Evolutionary conservation across 1,140 invertebrate species (phyloP).

Genomic region (Sinella curviseta): DNA sequence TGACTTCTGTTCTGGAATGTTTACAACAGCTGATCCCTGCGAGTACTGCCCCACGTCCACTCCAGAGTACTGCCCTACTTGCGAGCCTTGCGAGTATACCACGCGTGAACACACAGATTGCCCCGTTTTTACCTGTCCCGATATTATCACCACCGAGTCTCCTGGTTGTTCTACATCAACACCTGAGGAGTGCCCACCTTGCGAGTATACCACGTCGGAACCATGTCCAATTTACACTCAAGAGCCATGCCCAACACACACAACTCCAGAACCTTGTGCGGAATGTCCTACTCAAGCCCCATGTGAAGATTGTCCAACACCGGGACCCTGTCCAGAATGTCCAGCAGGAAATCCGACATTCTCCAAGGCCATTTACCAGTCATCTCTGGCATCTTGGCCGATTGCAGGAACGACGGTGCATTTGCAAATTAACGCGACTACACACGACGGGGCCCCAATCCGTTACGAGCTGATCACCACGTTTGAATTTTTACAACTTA

Average conservation of each 20-base stretch:
- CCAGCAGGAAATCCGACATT: neutral
- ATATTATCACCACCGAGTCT: neutral
- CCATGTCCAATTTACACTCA: neutral
- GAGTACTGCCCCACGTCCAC: no score
- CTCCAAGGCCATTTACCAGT: neutral
- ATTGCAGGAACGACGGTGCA: neutral
- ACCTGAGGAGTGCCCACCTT: no score
- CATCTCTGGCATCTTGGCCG: neutral
- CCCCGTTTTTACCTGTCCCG: neutral
- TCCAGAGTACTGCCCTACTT: no score
- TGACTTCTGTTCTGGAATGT: no score
- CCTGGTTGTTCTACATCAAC: slow-evolving; percentile 6
- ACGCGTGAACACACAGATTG: no score
- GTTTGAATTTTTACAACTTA: neutral
- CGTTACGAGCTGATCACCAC: neutral
- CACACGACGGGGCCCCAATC: neutral
- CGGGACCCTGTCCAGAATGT: neutral
- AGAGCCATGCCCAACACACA: neutral
- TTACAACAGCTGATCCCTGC: no score
- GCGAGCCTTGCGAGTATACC: no score
- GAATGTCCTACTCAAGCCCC: neutral
- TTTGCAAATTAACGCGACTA: neutral
- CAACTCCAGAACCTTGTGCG: neutral
- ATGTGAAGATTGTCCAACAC: neutral
- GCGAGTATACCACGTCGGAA: neutral